phyloP scores from a whole-genome alignment of 2,888 invertebrate genomes.

The Lysandra coridon region DNA sequence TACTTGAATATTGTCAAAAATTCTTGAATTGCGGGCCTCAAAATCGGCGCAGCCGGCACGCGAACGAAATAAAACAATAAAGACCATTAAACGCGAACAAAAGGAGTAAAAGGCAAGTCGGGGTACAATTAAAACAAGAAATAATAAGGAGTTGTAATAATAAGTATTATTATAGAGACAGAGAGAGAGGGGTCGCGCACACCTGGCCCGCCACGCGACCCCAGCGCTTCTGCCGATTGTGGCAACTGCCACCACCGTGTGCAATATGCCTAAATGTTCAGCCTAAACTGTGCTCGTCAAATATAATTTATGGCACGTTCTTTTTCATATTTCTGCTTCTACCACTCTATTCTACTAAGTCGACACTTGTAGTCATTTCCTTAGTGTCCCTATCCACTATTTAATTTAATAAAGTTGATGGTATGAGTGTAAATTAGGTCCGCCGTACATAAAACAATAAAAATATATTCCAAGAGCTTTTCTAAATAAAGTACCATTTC shows the following conservation, averaged over 20 bases:
- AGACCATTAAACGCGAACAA: constrained; percentile 77
- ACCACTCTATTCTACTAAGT: too few relatives aligned
- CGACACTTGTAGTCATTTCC: neutral
- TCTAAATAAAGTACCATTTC: neutral
- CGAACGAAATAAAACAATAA: constrained; percentile 73
- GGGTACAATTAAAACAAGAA: constrained; percentile 79
- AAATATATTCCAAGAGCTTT: neutral
- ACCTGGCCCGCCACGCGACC: constrained; percentile 67
- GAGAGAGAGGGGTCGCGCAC: constrained; percentile 55
- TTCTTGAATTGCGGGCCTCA: constrained; percentile 43
- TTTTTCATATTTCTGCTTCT: too few relatives aligned
- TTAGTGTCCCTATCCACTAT: neutral
- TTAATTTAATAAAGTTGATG: neutral
- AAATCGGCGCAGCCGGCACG: constrained; percentile 71
- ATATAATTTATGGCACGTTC: neutral
- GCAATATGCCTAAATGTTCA: constrained; percentile 31
- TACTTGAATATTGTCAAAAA: constrained; percentile 23
- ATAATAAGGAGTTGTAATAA: constrained; percentile 79
- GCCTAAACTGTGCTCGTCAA: neutral
- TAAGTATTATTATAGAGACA: constrained; percentile 74
- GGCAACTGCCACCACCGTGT: constrained; percentile 40
- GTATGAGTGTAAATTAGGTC: neutral
- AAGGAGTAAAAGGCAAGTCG: constrained; percentile 78
- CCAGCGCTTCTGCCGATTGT: constrained; percentile 50
- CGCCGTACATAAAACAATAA: neutral